Base-by-base conservation (phyloP, 1,140 invertebrate species). In the Gonatopus flavifemur region DNA sequence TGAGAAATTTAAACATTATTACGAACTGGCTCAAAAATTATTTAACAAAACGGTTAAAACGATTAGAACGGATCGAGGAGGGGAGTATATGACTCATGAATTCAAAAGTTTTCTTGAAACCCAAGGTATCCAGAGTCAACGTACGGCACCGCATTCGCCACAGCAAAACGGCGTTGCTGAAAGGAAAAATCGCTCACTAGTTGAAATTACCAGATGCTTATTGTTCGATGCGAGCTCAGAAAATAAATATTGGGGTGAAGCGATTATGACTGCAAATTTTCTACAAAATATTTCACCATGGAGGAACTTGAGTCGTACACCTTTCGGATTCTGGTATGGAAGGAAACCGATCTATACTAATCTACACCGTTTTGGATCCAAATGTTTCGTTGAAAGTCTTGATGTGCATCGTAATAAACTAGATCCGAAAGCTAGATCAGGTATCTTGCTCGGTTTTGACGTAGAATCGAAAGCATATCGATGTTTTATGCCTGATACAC, bases 191-290 rank as follows among this genome's bases (percentile, higher is more conserved):
- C n/a, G n/a, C n/a, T n/a, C n/a, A n/a, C n/a, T n/a, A n/a, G n/a
- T n/a, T n/a, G n/a, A n/a, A n/a, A n/a, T n/a, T n/a, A n/a, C n/a
- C n/a, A n/a, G n/a, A n/a, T n/a, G n/a, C 18, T 10, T 41, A 25
- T 25, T 41, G 12, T 16, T 28, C 12, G 39, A 41, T 25, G 39
- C 39, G 10, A 41, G 30, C 22, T 12, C 30, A 5, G 13, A 41
- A 6, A 41, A 41, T 16, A 28, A 41, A 16, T 41, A 25, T 41
- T 41, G 39, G 39, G 39, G 39, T 12, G 22, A 41, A 41, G 39
- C 39, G 3, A 25, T 41, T 10, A 12, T 25, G n/a, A 41, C 30
- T 21, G 39, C 39, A 4, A 28, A 41, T 12, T 41, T 25, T 25
- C 24, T 41, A 41, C 24, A 41, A 18, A 41, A 41, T 7, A 21